These are phyloP conservation scores for Macrosiphum euphorbiae DNA, from an alignment of 2,888 invertebrate species.

Conservation along the genomic window DNA sequence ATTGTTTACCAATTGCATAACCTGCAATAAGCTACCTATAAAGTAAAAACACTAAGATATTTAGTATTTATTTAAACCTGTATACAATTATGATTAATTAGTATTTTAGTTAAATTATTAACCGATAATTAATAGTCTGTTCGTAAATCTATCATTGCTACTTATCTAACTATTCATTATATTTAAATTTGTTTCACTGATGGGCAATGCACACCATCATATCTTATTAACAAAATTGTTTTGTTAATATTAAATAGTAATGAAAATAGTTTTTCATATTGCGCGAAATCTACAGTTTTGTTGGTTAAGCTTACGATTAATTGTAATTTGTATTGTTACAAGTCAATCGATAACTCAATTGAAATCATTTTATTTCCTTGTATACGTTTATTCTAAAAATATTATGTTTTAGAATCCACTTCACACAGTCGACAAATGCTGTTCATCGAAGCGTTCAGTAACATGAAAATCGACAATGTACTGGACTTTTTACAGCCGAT, in stretches of 20 bases:
- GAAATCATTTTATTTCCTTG: background rate
- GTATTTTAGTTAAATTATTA: background rate
- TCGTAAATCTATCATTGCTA: background rate
- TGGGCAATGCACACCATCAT: background rate
- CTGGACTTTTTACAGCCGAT: conserved; percentile 73
- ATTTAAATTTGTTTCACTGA: background rate
- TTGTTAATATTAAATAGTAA: background rate
- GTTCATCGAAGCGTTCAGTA: conserved; percentile 80
- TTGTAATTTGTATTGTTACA: background rate
- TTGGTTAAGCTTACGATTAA: background rate
- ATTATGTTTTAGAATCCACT: conserved; percentile 41
- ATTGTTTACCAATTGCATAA: background rate
- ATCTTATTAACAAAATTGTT: no score
- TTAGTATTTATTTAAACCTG: background rate
- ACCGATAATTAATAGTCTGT: background rate
- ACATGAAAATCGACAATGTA: conserved; percentile 75
- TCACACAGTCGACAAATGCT: conserved; percentile 76
- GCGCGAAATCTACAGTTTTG: background rate
- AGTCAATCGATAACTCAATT: background rate
- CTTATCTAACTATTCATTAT: background rate
- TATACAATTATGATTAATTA: no score
- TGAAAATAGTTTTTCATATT: background rate
- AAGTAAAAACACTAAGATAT: background rate
- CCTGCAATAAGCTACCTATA: background rate
- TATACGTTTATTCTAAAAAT: background rate